Conservation (phyloP, 2,113 vertebrate species). For the Lepidiolamprologus cunningtoni region DNA sequence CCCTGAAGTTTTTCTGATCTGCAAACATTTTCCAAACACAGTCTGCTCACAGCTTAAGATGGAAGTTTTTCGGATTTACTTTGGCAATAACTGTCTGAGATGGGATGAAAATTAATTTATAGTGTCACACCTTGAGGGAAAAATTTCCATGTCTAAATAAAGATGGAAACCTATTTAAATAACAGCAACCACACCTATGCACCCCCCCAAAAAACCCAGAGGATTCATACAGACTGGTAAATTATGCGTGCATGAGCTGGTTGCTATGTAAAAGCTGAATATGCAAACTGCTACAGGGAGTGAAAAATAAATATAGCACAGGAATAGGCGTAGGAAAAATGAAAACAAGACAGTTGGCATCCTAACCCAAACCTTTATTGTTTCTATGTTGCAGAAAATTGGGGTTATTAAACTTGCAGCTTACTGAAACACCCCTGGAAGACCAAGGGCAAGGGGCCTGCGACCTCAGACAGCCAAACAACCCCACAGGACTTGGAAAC, state of each 20-base stretch:
- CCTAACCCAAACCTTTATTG: not conserved
- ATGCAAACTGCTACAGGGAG: constrained; percentile 11
- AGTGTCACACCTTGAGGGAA: not conserved
- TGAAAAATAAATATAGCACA: constrained; percentile 20
- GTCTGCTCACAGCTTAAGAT: not conserved
- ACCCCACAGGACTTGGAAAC: not conserved
- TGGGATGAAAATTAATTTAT: not conserved
- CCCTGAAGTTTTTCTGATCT: not conserved
- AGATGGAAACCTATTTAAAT: constrained; percentile 40
- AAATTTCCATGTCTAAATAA: constrained; percentile 45
- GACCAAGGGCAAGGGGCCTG: not conserved
- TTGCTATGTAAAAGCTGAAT: not conserved
- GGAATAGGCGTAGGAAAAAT: constrained; percentile 2
- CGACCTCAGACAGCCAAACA: constrained; percentile 42
- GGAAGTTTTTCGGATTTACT: not conserved
- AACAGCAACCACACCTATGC: not conserved
- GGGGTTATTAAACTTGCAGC: not conserved
- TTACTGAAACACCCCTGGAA: constrained; percentile 12
- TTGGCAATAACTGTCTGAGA: not conserved
- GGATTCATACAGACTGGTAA: not conserved
- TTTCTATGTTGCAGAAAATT: not conserved
- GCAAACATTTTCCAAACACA: not conserved
- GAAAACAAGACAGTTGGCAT: not conserved
- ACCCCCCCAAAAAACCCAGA: fast-evolving
- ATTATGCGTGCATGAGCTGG: not conserved